These are phyloP conservation scores for Margarornis squamiger DNA, from an alignment of 2,797 vertebrate species.

Conservation along the genomic window DNA sequence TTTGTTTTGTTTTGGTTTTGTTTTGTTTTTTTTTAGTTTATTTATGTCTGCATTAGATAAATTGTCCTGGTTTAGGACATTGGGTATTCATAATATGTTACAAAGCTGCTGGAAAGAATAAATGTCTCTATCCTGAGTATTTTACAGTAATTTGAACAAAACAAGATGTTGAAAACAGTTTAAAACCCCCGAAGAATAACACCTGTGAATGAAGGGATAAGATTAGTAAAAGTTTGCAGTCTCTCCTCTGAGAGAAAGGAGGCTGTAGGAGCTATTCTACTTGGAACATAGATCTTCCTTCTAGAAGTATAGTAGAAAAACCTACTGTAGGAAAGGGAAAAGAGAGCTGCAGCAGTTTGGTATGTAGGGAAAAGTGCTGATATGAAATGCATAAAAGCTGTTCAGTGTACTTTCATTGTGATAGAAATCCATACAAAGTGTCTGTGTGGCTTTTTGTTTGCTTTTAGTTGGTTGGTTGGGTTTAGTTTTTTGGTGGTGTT, in stretches of 20 bases:
- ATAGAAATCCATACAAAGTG: not conserved
- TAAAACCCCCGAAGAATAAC: not conserved
- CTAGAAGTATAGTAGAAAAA: not conserved
- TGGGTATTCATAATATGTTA: not conserved
- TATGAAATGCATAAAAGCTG: not conserved
- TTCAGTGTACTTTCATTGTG: not conserved
- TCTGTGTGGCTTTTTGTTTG: not conserved
- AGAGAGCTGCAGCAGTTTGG: not conserved
- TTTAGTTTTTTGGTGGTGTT: not conserved
- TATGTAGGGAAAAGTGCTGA: not conserved
- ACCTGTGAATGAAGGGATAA: not conserved
- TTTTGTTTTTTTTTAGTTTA: not conserved
- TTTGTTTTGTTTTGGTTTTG: too few relatives aligned
- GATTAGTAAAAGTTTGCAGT: rapidly evolving
- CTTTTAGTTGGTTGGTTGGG: not conserved
- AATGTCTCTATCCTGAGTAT: not conserved
- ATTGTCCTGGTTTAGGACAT: not conserved
- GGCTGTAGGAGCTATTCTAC: not conserved
- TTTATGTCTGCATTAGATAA: not conserved
- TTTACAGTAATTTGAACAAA: not conserved
- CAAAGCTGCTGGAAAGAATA: not conserved
- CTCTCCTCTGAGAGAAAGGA: not conserved
- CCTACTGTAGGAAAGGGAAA: not conserved
- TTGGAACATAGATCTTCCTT: not conserved
- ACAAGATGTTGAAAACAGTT: not conserved